A percentile compares a stretch with the other conserved stretches of the same genome.
Evolutionary conservation across 2,888 invertebrate species (phyloP).

Genomic region (Hetaerina titia): DNA sequence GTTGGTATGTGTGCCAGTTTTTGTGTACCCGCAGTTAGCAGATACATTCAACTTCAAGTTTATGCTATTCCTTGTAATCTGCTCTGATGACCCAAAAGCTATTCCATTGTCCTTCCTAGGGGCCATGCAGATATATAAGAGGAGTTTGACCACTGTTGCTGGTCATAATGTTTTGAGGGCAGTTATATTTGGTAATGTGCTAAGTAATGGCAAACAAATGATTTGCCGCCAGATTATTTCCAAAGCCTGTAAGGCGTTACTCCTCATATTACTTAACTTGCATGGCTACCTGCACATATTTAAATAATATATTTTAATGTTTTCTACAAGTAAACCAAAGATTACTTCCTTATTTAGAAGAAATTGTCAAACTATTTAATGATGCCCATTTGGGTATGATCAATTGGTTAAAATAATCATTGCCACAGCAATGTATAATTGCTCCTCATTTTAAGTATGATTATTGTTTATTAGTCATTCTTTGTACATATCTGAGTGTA

Average conservation of each 20-base stretch:
- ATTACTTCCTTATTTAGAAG: constrained; percentile 57
- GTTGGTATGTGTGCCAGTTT: constrained; percentile 28
- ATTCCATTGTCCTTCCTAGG: constrained; percentile 32
- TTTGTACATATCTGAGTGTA: constrained; percentile 68
- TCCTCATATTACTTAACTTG: not conserved
- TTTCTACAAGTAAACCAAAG: constrained; percentile 46
- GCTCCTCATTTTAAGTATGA: constrained; percentile 37
- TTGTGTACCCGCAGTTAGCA: not conserved
- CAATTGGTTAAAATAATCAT: constrained; percentile 22
- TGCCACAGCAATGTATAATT: constrained; percentile 40
- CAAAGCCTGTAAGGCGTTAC: not conserved
- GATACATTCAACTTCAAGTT: constrained; percentile 21
- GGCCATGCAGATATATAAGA: constrained; percentile 7
- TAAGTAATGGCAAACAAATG: not conserved
- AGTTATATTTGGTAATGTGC: not conserved
- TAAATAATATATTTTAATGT: constrained; percentile 33
- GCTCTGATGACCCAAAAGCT: constrained; percentile 20
- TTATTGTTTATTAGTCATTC: constrained; percentile 64
- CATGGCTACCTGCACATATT: not conserved
- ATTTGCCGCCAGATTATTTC: not conserved
- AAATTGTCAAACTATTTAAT: not conserved
- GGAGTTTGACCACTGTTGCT: constrained; percentile 27
- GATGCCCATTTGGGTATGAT: constrained; percentile 36
- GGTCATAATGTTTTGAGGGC: not conserved
- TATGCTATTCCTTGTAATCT: constrained; percentile 39